Conservation (phyloP, 2,888 invertebrate species). For the Dynastes grantii region DNA sequence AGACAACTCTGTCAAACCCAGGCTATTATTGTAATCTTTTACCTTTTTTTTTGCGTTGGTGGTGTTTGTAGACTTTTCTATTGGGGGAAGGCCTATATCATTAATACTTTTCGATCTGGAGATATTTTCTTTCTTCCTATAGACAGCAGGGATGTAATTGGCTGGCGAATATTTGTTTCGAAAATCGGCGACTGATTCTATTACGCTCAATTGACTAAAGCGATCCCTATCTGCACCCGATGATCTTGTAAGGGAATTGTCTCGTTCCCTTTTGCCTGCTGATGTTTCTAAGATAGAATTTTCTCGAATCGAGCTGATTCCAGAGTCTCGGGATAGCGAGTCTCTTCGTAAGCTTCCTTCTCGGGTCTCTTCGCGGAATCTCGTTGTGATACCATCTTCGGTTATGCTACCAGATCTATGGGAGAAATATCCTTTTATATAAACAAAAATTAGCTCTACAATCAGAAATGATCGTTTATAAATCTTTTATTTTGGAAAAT, state of each 20-base stretch:
- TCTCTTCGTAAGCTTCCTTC: constrained; percentile 65
- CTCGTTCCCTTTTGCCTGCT: constrained; percentile 74
- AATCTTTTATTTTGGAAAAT: too few species aligned
- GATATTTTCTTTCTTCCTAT: constrained; percentile 65
- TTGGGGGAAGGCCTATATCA: constrained; percentile 73
- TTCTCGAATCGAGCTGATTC: constrained; percentile 66
- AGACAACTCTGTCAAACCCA: constrained; percentile 64
- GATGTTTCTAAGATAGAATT: constrained; percentile 69
- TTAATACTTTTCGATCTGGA: constrained; percentile 74
- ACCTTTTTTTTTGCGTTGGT: constrained; percentile 67
- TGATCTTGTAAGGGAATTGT: constrained; percentile 69
- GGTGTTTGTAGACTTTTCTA: constrained; percentile 66
- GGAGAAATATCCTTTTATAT: neutral
- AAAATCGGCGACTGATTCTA: constrained; percentile 75
- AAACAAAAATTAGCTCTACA: neutral
- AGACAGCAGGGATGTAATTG: constrained; percentile 78
- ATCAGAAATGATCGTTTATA: too few species aligned
- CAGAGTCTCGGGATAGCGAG: constrained; percentile 64
- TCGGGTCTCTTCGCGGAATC: constrained; percentile 69
- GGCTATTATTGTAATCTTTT: constrained; percentile 65
- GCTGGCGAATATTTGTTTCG: constrained; percentile 85
- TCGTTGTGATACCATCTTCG: constrained; percentile 70
- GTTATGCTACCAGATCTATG: constrained; percentile 68
- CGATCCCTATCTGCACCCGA: constrained; percentile 49
- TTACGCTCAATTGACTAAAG: constrained; percentile 62